These are phyloP conservation scores for Dromiciops gliroides DNA, from an alignment of 2,113 vertebrate species.

Conservation along the genomic window DNA sequence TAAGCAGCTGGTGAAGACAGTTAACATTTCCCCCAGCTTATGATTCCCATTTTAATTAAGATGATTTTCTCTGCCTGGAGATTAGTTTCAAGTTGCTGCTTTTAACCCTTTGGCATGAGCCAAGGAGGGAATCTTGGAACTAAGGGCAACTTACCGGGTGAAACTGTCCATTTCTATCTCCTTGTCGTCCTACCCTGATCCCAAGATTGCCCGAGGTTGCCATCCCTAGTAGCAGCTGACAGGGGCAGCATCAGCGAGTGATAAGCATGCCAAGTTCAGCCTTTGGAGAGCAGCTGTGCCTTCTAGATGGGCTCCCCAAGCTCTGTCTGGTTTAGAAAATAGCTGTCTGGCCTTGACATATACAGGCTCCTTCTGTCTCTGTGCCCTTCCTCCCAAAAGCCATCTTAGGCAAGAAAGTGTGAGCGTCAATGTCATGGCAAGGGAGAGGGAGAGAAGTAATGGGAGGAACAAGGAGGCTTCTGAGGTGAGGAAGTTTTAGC, in stretches of 20 bases:
- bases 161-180: background rate
- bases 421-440: background rate
- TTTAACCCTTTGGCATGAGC: background rate
- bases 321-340: background rate
- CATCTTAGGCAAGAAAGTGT: background rate
- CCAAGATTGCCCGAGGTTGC: background rate
- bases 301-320: background rate
- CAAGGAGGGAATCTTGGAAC: background rate
- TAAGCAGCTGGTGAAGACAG: background rate
- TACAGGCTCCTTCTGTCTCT: conserved; percentile 10
- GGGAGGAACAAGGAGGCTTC: background rate
- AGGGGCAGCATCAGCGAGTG: background rate
- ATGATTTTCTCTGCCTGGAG: background rate
- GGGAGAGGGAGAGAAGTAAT: background rate
- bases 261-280: background rate
- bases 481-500: background rate
- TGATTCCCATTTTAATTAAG: background rate
- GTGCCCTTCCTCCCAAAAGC: background rate
- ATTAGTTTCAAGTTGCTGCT: background rate
- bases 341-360: background rate
- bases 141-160: background rate
- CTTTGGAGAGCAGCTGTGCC: conserved; percentile 35
- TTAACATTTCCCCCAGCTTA: background rate
- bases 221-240: background rate
- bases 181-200: background rate